phyloP scores from a whole-genome alignment of 2,888 invertebrate species.

The Apodemia mormo region DNA sequence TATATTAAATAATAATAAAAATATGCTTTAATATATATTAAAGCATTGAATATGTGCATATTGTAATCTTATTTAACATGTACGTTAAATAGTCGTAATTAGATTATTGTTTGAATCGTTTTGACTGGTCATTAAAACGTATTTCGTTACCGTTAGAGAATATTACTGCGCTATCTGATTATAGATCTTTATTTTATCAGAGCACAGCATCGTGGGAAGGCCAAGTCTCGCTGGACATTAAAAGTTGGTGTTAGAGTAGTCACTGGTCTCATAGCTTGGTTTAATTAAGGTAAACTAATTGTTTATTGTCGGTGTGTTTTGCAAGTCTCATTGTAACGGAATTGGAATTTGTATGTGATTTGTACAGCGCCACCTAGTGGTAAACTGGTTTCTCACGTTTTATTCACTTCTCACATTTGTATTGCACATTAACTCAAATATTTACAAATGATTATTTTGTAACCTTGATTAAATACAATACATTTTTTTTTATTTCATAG shows the following conservation, averaged over 20 bases:
- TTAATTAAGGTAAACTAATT: slow-evolving; percentile 6
- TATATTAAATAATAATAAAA: too few species aligned
- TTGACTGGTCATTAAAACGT: not conserved
- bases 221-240: not conserved
- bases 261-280: not conserved
- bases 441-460: too few species aligned
- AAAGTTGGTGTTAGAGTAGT: not conserved
- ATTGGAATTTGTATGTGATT: too few species aligned
- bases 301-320: slow-evolving; percentile 1
- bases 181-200: not conserved
- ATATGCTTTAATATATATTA: too few species aligned
- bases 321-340: not conserved
- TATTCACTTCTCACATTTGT: too few species aligned
- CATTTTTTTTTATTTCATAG: too few species aligned
- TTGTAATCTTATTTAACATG: too few species aligned
- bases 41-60: too few species aligned
- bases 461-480: too few species aligned
- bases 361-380: too few species aligned
- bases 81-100: not conserved
- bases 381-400: too few species aligned
- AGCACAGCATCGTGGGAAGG: slow-evolving; percentile 8
- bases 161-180: not conserved
- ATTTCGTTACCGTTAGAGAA: slow-evolving; percentile 3
- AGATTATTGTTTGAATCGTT: slow-evolving; percentile 4
- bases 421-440: too few species aligned